These are phyloP conservation scores for Ivindomyrus marchei DNA, from an alignment of 2,113 vertebrate species.

Conservation along the genomic window DNA sequence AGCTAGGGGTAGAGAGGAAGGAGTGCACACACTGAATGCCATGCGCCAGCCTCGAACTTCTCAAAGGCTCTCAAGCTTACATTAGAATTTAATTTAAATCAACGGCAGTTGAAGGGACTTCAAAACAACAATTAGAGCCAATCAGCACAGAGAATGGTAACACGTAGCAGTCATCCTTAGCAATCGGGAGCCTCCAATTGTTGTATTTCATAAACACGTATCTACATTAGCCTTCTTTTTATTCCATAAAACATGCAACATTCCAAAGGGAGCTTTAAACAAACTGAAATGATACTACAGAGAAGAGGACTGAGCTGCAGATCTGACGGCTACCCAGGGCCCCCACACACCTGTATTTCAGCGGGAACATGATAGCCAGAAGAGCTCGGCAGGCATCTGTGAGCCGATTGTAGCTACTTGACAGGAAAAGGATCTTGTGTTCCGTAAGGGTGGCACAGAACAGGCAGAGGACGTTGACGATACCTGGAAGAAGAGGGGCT, in stretches of 20 bases:
- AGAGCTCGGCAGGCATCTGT: constrained; percentile 84
- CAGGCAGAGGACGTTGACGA: constrained; percentile 83
- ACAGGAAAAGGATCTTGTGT: constrained; percentile 96
- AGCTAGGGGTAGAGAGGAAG: constrained; percentile 54
- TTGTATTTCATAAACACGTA: not conserved
- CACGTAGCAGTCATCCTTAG: not conserved
- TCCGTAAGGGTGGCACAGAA: constrained; percentile 90
- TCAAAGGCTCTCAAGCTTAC: not conserved
- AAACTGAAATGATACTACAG: not conserved
- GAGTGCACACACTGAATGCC: not conserved
- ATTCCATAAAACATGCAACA: not conserved
- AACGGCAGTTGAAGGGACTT: not conserved
- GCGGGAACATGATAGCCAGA: constrained; percentile 88
- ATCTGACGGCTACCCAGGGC: not conserved
- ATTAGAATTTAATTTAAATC: not conserved
- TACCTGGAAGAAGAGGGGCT: constrained; percentile 58
- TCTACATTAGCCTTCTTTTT: not conserved
- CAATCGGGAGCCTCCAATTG: not conserved
- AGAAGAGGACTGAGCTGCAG: not conserved
- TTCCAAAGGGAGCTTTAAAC: not conserved
- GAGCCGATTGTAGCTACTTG: constrained; percentile 90
- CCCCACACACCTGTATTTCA: constrained; percentile 81
- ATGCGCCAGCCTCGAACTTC: not conserved
- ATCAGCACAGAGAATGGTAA: not conserved
- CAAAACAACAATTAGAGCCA: not conserved